These are phyloP conservation scores for Drymodes brunneopygia DNA, from an alignment of 2,113 vertebrate species.

Conservation along the genomic window DNA sequence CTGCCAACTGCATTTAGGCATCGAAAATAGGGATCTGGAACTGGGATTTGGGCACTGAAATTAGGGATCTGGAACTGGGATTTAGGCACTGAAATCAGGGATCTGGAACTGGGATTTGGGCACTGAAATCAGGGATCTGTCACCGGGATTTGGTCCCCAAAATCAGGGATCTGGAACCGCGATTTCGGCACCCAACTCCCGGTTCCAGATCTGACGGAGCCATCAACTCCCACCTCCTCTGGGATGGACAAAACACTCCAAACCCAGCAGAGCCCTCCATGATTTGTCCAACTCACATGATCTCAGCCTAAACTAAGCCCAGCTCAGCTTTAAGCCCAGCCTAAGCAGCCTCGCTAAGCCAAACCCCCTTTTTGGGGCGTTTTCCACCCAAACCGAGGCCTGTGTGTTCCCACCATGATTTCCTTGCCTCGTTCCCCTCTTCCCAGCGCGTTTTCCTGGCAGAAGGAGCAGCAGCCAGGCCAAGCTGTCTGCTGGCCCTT, in stretches of 20 bases:
- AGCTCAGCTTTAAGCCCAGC: not conserved
- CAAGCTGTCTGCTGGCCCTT: not conserved
- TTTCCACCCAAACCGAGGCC: not conserved
- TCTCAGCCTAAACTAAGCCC: not conserved
- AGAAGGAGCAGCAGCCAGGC: not conserved
- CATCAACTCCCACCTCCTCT: accelerated
- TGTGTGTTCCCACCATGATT: accelerated
- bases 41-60: accelerated
- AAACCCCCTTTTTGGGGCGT: not conserved
- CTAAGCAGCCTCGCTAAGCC: accelerated
- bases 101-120: accelerated
- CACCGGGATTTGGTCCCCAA: accelerated
- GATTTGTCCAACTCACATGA: accelerated
- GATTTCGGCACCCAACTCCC: not conserved
- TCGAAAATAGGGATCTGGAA: accelerated
- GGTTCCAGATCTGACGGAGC: accelerated
- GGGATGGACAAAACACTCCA: not conserved
- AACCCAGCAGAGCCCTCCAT: not conserved
- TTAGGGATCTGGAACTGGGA: accelerated
- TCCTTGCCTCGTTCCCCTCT: not conserved
- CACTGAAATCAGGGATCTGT: accelerated
- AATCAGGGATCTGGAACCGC: accelerated
- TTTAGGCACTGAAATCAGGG: too few relatives aligned
- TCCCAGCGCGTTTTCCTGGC: not conserved
- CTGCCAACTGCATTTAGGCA: accelerated